Conservation (phyloP, 2,113 vertebrate genomes). For the Cryptomyrus ogoouensis region DNA sequence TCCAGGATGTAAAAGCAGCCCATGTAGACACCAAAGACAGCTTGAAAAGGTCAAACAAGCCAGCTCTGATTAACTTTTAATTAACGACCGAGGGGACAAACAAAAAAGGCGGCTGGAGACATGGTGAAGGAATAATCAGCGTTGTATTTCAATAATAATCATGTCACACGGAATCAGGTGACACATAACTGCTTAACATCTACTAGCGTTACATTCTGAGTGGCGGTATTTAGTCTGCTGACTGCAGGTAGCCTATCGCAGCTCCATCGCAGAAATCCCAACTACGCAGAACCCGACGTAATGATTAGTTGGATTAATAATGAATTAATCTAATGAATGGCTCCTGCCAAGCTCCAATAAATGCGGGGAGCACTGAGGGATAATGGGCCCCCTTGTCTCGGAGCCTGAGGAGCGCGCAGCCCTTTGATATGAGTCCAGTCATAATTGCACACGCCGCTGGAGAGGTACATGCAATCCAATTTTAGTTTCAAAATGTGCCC, state of each 20-base stretch:
- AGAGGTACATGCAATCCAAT: slow-evolving; percentile 38
- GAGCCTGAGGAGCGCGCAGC: slow-evolving; percentile 30
- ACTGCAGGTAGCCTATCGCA: slow-evolving; percentile 17
- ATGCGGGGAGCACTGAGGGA: slow-evolving; percentile 33
- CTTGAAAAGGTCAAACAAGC: slow-evolving; percentile 34
- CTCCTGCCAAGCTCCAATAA: slow-evolving; percentile 27
- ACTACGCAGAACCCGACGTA: slow-evolving; percentile 34
- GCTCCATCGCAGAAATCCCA: slow-evolving; percentile 20
- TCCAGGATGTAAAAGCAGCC: slow-evolving; percentile 27
- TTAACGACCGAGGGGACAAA: slow-evolving; percentile 31
- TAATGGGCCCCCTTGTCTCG: slow-evolving; percentile 39
- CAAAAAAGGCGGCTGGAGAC: slow-evolving; percentile 22
- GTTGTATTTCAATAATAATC: slow-evolving; percentile 20
- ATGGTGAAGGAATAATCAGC: background rate
- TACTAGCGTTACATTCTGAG: background rate
- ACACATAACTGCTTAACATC: background rate
- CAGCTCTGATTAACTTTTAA: slow-evolving; percentile 33
- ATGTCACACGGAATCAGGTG: background rate
- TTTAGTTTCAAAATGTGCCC: slow-evolving; percentile 40
- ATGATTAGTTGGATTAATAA: slow-evolving; percentile 40
- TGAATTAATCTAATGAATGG: slow-evolving; percentile 37
- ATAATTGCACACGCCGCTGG: slow-evolving; percentile 39
- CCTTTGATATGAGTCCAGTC: slow-evolving; percentile 41
- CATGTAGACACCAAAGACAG: slow-evolving; percentile 15
- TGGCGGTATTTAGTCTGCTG: slow-evolving; percentile 10